Evolutionary conservation across 2,113 vertebrate genomes (phyloP).

Genomic region (Seriola rivoliana): DNA sequence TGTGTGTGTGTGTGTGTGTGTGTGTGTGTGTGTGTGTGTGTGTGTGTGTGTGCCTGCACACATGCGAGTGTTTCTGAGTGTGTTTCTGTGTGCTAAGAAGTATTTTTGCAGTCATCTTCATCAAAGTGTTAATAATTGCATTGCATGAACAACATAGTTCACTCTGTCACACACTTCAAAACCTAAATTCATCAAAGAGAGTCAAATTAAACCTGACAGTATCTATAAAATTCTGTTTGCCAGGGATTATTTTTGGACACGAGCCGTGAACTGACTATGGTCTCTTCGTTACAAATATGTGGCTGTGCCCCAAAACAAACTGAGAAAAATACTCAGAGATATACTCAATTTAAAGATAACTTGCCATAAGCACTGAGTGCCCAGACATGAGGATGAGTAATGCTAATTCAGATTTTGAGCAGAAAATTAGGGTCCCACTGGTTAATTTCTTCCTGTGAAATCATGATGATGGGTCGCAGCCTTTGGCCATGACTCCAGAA

Average conservation of each 20-base stretch:
- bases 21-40: not conserved
- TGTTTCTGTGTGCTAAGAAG: conserved; percentile 7
- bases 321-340: conserved; percentile 13
- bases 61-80: conserved; percentile 20
- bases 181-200: conserved; percentile 46
- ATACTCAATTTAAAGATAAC: conserved; percentile 13
- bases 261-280: not conserved
- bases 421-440: conserved; percentile 21
- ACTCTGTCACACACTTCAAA: conserved; percentile 51
- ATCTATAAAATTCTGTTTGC: conserved; percentile 28
- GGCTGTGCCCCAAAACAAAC: conserved; percentile 27
- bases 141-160: conserved; percentile 31
- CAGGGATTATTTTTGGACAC: conserved; percentile 50
- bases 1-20: not conserved
- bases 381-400: conserved; percentile 11
- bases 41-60: not conserved
- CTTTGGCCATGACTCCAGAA: conserved; percentile 15
- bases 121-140: conserved; percentile 57
- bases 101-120: conserved; percentile 15
- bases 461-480: conserved; percentile 16
- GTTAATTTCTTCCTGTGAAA: conserved; percentile 41
- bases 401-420: conserved; percentile 31
- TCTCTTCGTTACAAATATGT: conserved; percentile 15
- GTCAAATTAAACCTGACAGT: conserved; percentile 40
- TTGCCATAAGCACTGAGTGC: conserved; percentile 12